A percentile compares a stretch with the other conserved stretches of the same genome.
These are phyloP conservation scores for Campylomormyrus tamandua DNA, from an alignment of 2,113 vertebrate genomes.

Conservation along the genomic window DNA sequence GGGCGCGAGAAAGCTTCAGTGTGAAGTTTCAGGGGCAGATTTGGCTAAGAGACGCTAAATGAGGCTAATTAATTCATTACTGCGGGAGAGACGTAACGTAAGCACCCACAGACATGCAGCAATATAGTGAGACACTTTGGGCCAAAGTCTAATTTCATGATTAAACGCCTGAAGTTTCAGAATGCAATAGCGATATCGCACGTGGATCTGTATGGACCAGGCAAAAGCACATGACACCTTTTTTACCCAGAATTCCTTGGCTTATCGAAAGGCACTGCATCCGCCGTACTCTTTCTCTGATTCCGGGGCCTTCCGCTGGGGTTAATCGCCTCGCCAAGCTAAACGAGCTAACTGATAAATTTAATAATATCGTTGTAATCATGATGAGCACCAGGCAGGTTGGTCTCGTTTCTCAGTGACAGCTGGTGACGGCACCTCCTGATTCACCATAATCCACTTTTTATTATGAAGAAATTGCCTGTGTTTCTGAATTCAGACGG, in stretches of 20 bases:
- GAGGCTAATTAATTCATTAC: background rate
- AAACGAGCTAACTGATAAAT: constrained; percentile 65
- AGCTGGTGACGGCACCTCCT: constrained; percentile 89
- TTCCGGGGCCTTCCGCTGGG: constrained; percentile 23
- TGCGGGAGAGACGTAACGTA: background rate
- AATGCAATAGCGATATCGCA: background rate
- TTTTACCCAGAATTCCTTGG: background rate
- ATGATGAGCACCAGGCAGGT: constrained; percentile 67
- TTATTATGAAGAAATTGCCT: constrained; percentile 97
- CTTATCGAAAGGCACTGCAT: background rate
- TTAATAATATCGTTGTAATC: constrained; percentile 81
- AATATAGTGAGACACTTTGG: background rate
- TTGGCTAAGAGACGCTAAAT: background rate
- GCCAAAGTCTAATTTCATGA: background rate
- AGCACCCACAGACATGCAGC: background rate
- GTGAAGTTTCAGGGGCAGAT: background rate
- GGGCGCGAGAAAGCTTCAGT: background rate
- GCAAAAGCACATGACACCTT: background rate
- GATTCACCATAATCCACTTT: constrained; percentile 99
- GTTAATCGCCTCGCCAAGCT: constrained; percentile 60
- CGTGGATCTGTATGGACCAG: background rate
- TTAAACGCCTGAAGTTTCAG: background rate
- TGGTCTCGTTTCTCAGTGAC: constrained; percentile 90
- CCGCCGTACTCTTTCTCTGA: background rate
- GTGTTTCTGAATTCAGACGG: constrained; percentile 75